phyloP scores from a whole-genome alignment of 2,797 vertebrate species.

The Danio aesculapii region DNA sequence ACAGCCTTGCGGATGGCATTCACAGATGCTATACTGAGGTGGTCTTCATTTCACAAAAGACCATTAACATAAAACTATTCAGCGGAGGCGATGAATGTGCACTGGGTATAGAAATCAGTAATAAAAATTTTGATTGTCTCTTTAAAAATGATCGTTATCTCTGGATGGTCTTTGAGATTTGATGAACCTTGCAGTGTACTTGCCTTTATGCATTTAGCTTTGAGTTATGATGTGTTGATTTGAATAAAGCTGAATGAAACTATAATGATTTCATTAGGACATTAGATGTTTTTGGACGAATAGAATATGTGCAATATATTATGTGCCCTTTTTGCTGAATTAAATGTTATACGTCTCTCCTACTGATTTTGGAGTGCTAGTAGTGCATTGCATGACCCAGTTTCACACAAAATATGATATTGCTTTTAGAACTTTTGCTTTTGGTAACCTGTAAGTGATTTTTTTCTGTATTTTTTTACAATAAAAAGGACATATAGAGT shows the following conservation, averaged over 20 bases:
- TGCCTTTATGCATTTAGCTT: not conserved
- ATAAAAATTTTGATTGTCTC: slow-evolving; percentile 43
- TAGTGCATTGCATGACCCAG: too few relatives aligned
- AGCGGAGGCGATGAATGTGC: slow-evolving; percentile 9
- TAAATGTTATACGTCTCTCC: too few relatives aligned
- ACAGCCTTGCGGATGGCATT: slow-evolving; percentile 40
- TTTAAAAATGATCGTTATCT: not conserved
- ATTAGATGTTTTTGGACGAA: not conserved
- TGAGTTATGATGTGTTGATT: slow-evolving; percentile 9
- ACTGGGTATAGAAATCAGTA: slow-evolving; percentile 31
- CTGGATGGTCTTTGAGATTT: slow-evolving; percentile 4
- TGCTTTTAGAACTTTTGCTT: too few relatives aligned
- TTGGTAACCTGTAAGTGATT: too few relatives aligned
- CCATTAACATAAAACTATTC: slow-evolving; percentile 52
- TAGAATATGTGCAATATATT: not conserved
- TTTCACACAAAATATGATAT: too few relatives aligned
- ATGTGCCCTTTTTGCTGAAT: too few relatives aligned
- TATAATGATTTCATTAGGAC: not conserved
- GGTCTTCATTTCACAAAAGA: slow-evolving; percentile 46
- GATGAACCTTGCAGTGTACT: slow-evolving; percentile 17
- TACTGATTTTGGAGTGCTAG: too few relatives aligned
- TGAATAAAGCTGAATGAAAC: slow-evolving; percentile 11
- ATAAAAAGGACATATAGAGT: too few relatives aligned
- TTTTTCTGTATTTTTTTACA: too few relatives aligned
- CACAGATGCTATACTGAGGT: not conserved